Evolutionary conservation across 2,797 vertebrate species (phyloP).

Genomic region (Leucoraja ocellata): DNA sequence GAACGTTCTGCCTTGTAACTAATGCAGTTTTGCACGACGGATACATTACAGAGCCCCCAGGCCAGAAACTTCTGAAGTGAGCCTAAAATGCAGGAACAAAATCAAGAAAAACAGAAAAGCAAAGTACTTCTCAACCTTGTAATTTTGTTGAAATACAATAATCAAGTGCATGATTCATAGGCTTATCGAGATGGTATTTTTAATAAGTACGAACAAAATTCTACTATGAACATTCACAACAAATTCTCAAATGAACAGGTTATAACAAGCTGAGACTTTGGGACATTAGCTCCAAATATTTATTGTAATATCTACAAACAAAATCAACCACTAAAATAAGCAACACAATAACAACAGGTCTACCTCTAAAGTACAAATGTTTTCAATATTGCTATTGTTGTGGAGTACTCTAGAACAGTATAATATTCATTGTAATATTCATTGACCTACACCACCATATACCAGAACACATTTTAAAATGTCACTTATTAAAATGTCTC

Average conservation of each 20-base stretch:
- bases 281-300: slow-evolving; percentile 47
- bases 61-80: slow-evolving; percentile 77
- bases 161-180: slow-evolving; percentile 52
- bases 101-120: slow-evolving; percentile 41
- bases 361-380: slow-evolving; percentile 47
- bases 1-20: slow-evolving; percentile 72
- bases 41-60: slow-evolving; percentile 71
- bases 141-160: slow-evolving; percentile 54
- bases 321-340: neutral
- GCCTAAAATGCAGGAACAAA: slow-evolving; percentile 68
- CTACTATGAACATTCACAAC: slow-evolving; percentile 49
- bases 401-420: slow-evolving; percentile 52
- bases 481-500: slow-evolving; percentile 56
- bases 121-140: slow-evolving; percentile 56
- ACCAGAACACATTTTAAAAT: slow-evolving; percentile 49
- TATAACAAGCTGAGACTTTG: slow-evolving; percentile 49
- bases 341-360: slow-evolving; percentile 45
- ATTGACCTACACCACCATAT: slow-evolving; percentile 52
- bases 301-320: slow-evolving; percentile 43
- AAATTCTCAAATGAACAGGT: slow-evolving; percentile 44
- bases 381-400: slow-evolving; percentile 48
- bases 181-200: slow-evolving; percentile 45
- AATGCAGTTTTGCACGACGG: slow-evolving; percentile 64
- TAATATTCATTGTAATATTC: slow-evolving; percentile 51
- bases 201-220: slow-evolving; percentile 48